Conservation (phyloP, 2,797 vertebrate species). For the Natrix natrix region DNA sequence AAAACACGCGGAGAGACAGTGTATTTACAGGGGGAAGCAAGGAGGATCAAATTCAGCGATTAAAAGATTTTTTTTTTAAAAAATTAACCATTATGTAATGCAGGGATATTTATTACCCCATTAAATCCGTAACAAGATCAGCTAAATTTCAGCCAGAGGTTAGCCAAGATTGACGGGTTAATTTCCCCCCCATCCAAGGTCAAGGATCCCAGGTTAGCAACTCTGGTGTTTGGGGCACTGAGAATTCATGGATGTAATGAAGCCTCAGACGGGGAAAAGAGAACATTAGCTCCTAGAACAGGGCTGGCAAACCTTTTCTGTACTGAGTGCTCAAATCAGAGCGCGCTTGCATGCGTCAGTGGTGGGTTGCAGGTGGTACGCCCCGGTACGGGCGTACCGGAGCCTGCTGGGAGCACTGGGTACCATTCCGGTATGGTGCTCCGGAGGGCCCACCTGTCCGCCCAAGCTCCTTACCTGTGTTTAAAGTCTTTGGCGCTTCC, state of each 20-base stretch:
- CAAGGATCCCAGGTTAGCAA: background rate
- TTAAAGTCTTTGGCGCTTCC: too few relatives aligned
- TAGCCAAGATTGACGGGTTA: background rate
- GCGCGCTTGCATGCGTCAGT: too few relatives aligned
- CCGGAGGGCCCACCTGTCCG: too few relatives aligned
- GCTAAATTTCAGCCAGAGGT: background rate
- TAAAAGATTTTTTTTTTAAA: background rate
- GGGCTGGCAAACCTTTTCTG: too few relatives aligned
- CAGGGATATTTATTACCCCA: background rate
- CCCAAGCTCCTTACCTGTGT: too few relatives aligned
- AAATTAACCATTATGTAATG: background rate
- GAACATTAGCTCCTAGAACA: background rate
- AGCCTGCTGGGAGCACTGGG: too few relatives aligned
- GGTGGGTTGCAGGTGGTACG: too few relatives aligned
- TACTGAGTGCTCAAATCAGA: too few relatives aligned
- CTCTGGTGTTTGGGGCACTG: background rate
- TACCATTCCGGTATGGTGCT: too few relatives aligned
- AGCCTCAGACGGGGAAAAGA: background rate
- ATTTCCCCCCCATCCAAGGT: background rate
- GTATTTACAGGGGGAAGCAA: background rate
- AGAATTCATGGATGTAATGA: conserved; percentile 33
- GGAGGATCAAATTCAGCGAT: background rate
- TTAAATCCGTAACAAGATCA: background rate
- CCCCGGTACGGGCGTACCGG: too few relatives aligned
- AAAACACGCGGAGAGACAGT: background rate